Percentiles rank a stretch among this genome's conserved stretches.
These are phyloP conservation scores for Halisarca cf. caerulea DNA, from an alignment of 37 sponge, comb jelly and placozoan species.

Conservation along the genomic window DNA sequence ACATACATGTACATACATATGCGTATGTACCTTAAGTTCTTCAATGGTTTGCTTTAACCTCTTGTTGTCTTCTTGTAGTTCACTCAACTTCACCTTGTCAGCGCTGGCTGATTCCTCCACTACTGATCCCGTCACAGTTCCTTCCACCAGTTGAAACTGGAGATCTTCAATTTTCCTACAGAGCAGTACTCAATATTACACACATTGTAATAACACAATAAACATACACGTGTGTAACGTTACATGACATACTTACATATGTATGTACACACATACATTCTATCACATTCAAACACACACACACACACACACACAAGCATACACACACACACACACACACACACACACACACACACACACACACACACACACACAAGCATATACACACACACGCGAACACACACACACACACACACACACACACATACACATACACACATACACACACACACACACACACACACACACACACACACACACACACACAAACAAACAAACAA, in stretches of 20 bases:
- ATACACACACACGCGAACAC: conserved; percentile 1
- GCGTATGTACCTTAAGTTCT: background rate
- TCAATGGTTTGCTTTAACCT: background rate
- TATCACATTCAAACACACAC: background rate
- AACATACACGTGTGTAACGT: too few species aligned
- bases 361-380: conserved; percentile 3
- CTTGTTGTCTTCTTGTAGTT: background rate
- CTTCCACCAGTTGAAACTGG: conserved; percentile 77
- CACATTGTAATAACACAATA: too few species aligned
- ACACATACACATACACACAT: conserved; percentile 5
- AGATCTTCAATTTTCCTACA: conserved; percentile 77
- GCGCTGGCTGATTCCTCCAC: conserved; percentile 31
- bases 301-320: conserved; percentile 13
- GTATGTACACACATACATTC: background rate
- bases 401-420: conserved; percentile 21
- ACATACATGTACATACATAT: too few species aligned
- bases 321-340: conserved; percentile 21
- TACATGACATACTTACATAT: background rate
- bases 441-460: conserved; percentile 9
- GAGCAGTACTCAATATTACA: too few species aligned
- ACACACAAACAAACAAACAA: too few species aligned
- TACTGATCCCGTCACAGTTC: conserved; percentile 52
- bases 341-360: conserved; percentile 22
- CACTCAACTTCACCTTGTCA: background rate
- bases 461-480: conserved; percentile 1